Evolutionary conservation across 1,140 invertebrate species (phyloP), one percentile per base, ranked within the genome.

Genomic region (Pachyrhynchus sulphureomaculatus): DNA sequence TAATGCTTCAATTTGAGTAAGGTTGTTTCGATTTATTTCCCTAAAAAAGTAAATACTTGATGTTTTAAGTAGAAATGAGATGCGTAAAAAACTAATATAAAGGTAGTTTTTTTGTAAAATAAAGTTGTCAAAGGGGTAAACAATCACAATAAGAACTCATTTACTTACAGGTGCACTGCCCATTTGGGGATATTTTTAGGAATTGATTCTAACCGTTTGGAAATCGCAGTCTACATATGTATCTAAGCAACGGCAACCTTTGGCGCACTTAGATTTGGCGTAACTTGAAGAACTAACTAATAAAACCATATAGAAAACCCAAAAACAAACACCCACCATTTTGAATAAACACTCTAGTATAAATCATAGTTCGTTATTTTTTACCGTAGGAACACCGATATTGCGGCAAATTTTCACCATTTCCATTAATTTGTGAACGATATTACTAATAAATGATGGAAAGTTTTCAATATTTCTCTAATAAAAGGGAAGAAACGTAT

Each of bases 1-100:
- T 21, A 95, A 79, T 51, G 87, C 87, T 70, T 89, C 88, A 42
- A 96, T 89, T 61, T 84, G 80, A 64, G 80, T 79, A 29, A 96
- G 71, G 62, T 87, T 84, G 75, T 96, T 96, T 65, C 86, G 83
- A 75, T 89, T 94, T 13, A 96, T 73, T 74, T 95, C 92, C 67
- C 87, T 89, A 75, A 58, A 79, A 80, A n/a, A n/a, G n/a, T n/a
- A n/a, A n/a, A n/a, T n/a, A n/a, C n/a, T n/a, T n/a, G n/a, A n/a
- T n/a, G n/a, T n/a, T n/a, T n/a, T n/a, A n/a, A n/a, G n/a, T n/a
- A 56, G 13, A n/a, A 39, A 53, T 9, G 12, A 42, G 13, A 65
- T 37, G n/a, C n/a, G n/a, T n/a, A n/a, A n/a, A n/a, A n/a, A n/a
- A n/a, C n/a, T n/a, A n/a, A n/a, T n/a, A n/a, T n/a, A n/a, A n/a